phyloP scores from a whole-genome alignment of 2,113 vertebrate genomes.

The Dipodomys spectabilis region DNA sequence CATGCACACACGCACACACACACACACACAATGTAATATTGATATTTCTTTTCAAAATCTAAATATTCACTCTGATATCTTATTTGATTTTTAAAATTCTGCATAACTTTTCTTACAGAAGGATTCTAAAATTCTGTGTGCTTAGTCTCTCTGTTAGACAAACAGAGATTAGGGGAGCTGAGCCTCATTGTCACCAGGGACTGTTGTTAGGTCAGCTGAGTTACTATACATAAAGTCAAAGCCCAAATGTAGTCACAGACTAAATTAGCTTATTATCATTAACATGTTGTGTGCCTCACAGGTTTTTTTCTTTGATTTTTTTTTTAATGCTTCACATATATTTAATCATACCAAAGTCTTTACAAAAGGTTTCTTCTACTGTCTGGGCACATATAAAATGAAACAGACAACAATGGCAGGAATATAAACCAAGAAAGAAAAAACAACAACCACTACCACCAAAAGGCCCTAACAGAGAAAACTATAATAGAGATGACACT shows the following conservation, averaged over 20 bases:
- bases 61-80: background rate
- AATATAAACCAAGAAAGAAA: background rate
- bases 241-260: background rate
- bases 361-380: background rate
- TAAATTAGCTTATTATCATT: background rate
- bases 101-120: slow-evolving; percentile 2
- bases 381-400: background rate
- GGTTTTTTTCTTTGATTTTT: background rate
- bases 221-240: background rate
- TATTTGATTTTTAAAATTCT: background rate
- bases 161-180: background rate
- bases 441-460: background rate
- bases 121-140: background rate
- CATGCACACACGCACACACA: too few relatives aligned
- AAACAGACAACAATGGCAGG: background rate
- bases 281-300: background rate
- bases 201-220: background rate
- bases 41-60: background rate
- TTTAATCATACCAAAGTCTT: background rate
- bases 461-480: slow-evolving; percentile 13
- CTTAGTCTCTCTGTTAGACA: background rate
- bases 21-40: too few relatives aligned
- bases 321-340: background rate
- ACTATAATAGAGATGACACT: slow-evolving; percentile 14
- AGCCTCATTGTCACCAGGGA: background rate